These are phyloP conservation scores for Nansenia antarctica DNA, from an alignment of 2,113 vertebrate species.

Conservation along the genomic window DNA sequence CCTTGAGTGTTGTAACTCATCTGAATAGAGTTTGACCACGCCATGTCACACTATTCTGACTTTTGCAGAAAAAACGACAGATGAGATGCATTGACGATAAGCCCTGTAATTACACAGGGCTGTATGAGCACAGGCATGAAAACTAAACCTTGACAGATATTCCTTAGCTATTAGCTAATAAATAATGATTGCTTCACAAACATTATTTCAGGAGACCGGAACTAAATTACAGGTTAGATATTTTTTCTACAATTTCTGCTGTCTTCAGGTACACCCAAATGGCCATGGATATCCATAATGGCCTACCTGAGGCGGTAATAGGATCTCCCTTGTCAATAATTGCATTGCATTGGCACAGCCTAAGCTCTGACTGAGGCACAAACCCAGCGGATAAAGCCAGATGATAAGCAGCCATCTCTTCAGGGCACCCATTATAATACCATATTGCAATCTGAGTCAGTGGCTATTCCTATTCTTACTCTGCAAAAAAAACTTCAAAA, in stretches of 20 bases:
- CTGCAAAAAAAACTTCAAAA: conserved; percentile 35
- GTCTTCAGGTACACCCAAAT: neutral
- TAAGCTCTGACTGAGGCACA: neutral
- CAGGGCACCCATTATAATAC: conserved; percentile 11
- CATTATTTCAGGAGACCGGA: too few relatives aligned
- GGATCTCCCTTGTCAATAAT: neutral
- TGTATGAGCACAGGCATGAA: too few relatives aligned
- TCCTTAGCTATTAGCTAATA: neutral
- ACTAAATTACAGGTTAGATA: too few relatives aligned
- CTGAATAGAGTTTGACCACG: too few relatives aligned
- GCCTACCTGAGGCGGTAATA: neutral
- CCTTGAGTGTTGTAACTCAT: too few relatives aligned
- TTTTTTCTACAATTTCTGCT: neutral
- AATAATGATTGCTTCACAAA: too few relatives aligned
- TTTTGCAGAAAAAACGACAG: too few relatives aligned
- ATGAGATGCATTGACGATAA: too few relatives aligned
- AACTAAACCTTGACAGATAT: too few relatives aligned
- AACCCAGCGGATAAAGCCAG: neutral
- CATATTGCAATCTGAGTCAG: conserved; percentile 31
- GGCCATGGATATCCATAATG: neutral
- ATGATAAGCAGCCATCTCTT: neutral
- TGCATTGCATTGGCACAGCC: neutral
- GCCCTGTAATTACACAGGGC: too few relatives aligned
- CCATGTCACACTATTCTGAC: too few relatives aligned
- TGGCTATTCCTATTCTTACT: conserved; percentile 22